Base-by-base conservation (phyloP, 2,888 invertebrate species). In the Pilophorus perplexus region DNA sequence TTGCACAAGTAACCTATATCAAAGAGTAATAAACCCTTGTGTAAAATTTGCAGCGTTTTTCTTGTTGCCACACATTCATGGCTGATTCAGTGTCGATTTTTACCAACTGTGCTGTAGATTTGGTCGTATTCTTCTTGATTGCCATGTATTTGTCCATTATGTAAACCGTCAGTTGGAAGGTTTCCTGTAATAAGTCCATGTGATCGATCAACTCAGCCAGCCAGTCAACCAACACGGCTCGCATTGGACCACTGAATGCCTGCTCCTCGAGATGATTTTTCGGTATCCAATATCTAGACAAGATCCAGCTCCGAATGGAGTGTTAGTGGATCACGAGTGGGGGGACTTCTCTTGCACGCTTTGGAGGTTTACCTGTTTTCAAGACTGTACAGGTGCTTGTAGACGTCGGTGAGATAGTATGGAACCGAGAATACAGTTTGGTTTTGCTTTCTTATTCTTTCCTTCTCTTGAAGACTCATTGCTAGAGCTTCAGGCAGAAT, bases 191-290 rank as follows among this genome's bases (percentile, higher is more conserved):
- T 62, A 95, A 80, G 70, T 86, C 86, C 78, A 95, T 97, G 75
- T 92, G 89, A 55, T 83, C 79, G 73, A 94, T 93, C 6, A 97
- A 93, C 74, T 94, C 93, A 14, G 93, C 88, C 60, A 98, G 80
- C 97, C 97, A 98, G 77, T 97, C 93, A 68, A 97, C 82, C 14
- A 98, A 82, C 52, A 94, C 88, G 12, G 87, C 81, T 69, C 97
- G 83, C 95, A 97, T 97, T 74, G 86, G 87, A 1, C 88, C 83
- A 10, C 88, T 89, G 10, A 95, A 81, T 79, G 82, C 78, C 68
- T 89, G 88, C 33, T 83, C 84, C 46, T 80, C 81, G 72, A 94
- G 79, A 76, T 62, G 62, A 25, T 48, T 46, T n/a, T 22, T 46
- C 4, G 16, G 18, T 16, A 62, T 62, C 33, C 48, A 20, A 20